A percentile compares a stretch with the other conserved stretches of the same genome.
Evolutionary conservation across 2,113 vertebrate genomes (phyloP).

Genomic region (Octodon degus): DNA sequence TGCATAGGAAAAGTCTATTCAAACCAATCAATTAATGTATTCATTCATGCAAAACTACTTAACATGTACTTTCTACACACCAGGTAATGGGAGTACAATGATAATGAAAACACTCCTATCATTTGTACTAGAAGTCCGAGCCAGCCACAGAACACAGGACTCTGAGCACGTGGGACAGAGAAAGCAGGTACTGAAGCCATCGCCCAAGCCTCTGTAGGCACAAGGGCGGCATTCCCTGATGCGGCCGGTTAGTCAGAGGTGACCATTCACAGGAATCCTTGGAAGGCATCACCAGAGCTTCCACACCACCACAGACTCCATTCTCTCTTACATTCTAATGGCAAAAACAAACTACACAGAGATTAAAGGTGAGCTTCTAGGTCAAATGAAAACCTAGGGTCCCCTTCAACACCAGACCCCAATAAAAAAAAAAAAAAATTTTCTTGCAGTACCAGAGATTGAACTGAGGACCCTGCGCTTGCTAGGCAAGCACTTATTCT

Average conservation of each 20-base stretch:
- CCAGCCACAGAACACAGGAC: rapidly evolving
- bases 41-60: slow-evolving; percentile 10
- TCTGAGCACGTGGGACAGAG: not conserved
- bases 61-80: not conserved
- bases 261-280: not conserved
- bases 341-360: slow-evolving; percentile 32
- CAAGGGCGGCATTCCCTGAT: not conserved
- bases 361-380: slow-evolving; percentile 14
- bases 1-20: not conserved
- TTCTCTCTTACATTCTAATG: not conserved
- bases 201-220: not conserved
- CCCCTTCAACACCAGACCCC: not conserved
- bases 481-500: too few relatives aligned
- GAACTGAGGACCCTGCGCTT: not conserved
- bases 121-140: not conserved
- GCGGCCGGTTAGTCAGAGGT: not conserved
- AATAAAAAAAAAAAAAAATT: too few relatives aligned
- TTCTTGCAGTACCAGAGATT: not conserved
- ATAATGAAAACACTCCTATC: not conserved
- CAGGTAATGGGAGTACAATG: not conserved
- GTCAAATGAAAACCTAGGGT: not conserved
- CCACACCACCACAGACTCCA: not conserved
- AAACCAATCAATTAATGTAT: not conserved
- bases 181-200: not conserved
- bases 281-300: not conserved